Percentiles rank a stretch among this genome's conserved stretches.
phyloP scores from a whole-genome alignment of 2,888 invertebrate genomes.

The Dyspetes luteomarginatus region DNA sequence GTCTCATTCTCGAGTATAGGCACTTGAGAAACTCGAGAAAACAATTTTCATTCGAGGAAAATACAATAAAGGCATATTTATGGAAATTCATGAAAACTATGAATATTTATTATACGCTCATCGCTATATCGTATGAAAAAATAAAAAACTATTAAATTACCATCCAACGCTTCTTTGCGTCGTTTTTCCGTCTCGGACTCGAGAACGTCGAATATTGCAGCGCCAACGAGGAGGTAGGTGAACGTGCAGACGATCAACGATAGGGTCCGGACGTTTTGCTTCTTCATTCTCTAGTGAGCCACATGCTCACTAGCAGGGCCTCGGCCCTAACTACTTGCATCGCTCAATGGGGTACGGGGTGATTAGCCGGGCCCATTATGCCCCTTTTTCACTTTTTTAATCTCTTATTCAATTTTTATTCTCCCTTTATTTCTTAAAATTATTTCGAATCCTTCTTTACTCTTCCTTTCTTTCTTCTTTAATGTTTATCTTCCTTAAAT shows the following conservation, averaged over 20 bases:
- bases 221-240: slow-evolving; percentile 99
- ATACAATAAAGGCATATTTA: neutral
- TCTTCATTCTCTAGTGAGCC: slow-evolving; percentile 97
- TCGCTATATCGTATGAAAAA: neutral
- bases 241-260: slow-evolving; percentile 99
- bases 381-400: slow-evolving; percentile 61
- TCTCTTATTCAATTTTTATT: slow-evolving; percentile 22
- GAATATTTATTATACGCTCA: neutral
- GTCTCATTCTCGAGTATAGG: too few species aligned
- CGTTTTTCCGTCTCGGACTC: slow-evolving; percentile 98
- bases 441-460: too few species aligned
- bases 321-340: slow-evolving; percentile 83
- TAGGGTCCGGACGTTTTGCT: slow-evolving; percentile 99
- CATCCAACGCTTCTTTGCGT: slow-evolving; percentile 94
- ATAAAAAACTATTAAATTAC: slow-evolving; percentile 83
- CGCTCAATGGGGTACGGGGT: slow-evolving; percentile 81
- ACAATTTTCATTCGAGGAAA: neutral
- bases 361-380: slow-evolving; percentile 79
- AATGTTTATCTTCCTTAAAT: slow-evolving; percentile 14
- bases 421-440: slow-evolving; percentile 4
- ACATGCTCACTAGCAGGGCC: slow-evolving; percentile 86
- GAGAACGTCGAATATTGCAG: slow-evolving; percentile 99
- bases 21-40: neutral
- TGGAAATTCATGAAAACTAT: neutral
- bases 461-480: slow-evolving; percentile 14